Conservation (phyloP, 2,797 vertebrate genomes). For the Sylvia borin region DNA sequence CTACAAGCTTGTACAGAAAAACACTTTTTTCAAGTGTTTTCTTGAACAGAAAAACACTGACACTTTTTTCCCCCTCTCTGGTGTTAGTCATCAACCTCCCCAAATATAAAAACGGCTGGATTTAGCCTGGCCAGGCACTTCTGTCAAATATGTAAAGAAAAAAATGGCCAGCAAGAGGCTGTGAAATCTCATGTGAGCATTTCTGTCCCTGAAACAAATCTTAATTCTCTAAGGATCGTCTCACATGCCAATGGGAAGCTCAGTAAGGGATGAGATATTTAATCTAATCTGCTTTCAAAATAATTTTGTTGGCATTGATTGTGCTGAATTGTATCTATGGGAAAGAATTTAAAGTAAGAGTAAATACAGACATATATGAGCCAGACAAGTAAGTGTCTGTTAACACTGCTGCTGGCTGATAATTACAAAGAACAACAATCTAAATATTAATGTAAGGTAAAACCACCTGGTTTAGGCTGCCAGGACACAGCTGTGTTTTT, state of each 20-base stretch:
- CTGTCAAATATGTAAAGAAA: background rate
- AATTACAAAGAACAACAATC: constrained; percentile 6
- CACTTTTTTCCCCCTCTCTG: background rate
- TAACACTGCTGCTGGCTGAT: background rate
- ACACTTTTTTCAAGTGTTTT: background rate
- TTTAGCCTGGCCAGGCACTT: background rate
- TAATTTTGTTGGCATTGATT: constrained; percentile 55
- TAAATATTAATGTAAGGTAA: background rate
- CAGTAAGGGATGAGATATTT: constrained; percentile 31
- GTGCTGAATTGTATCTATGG: constrained; percentile 30
- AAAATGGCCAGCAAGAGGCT: background rate
- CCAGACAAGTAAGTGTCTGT: background rate
- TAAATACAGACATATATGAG: background rate
- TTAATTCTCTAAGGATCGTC: constrained; percentile 1
- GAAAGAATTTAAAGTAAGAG: constrained; percentile 47
- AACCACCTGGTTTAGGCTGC: background rate
- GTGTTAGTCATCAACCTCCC: background rate
- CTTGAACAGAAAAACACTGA: background rate
- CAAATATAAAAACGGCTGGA: background rate
- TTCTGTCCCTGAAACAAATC: constrained; percentile 8
- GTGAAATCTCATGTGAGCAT: background rate
- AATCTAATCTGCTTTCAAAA: constrained; percentile 59
- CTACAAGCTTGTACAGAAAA: background rate
- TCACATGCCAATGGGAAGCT: constrained; percentile 30
- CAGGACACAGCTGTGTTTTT: background rate